Percentiles rank a stretch among this genome's conserved stretches.
phyloP scores from a whole-genome alignment of 1,140 invertebrate genomes.

The Orussus abietinus region DNA sequence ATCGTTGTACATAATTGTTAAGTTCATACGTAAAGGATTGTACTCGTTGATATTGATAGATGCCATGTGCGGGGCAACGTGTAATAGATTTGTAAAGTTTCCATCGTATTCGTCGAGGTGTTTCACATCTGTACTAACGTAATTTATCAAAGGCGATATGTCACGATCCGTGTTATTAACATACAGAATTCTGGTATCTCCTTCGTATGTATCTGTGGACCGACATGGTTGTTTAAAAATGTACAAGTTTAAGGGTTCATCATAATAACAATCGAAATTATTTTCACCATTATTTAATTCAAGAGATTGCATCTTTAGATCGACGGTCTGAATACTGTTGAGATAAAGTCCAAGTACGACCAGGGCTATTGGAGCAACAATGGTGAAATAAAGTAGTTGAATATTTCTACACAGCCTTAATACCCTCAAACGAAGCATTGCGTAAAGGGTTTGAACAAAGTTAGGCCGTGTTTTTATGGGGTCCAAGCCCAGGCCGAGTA shows the following conservation, averaged over 20 bases:
- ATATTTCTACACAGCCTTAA: slow-evolving; percentile 51
- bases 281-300: slow-evolving; percentile 51
- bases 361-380: slow-evolving; percentile 58
- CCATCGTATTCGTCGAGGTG: slow-evolving; percentile 60
- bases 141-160: slow-evolving; percentile 36
- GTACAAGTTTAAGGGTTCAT: not conserved
- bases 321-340: slow-evolving; percentile 61
- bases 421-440: slow-evolving; percentile 50
- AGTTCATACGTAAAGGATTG: slow-evolving; percentile 49
- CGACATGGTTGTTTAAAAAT: not conserved
- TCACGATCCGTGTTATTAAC: slow-evolving; percentile 40
- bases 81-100: slow-evolving; percentile 60
- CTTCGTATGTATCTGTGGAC: slow-evolving; percentile 41
- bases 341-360: slow-evolving; percentile 66
- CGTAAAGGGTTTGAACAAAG: slow-evolving; percentile 51
- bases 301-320: slow-evolving; percentile 61
- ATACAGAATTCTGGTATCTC: slow-evolving; percentile 38
- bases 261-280: not conserved
- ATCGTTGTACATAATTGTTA: slow-evolving; percentile 73
- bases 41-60: slow-evolving; percentile 61
- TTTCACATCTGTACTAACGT: slow-evolving; percentile 43
- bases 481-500: slow-evolving; percentile 55
- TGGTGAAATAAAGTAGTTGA: slow-evolving; percentile 53
- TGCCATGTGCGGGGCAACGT: slow-evolving; percentile 61
- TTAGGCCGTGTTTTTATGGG: slow-evolving; percentile 56